Percentiles rank a stretch among this genome's conserved stretches.
Evolutionary conservation across 2,797 vertebrate genomes (phyloP).

Genomic region (Microcaecilia unicolor): DNA sequence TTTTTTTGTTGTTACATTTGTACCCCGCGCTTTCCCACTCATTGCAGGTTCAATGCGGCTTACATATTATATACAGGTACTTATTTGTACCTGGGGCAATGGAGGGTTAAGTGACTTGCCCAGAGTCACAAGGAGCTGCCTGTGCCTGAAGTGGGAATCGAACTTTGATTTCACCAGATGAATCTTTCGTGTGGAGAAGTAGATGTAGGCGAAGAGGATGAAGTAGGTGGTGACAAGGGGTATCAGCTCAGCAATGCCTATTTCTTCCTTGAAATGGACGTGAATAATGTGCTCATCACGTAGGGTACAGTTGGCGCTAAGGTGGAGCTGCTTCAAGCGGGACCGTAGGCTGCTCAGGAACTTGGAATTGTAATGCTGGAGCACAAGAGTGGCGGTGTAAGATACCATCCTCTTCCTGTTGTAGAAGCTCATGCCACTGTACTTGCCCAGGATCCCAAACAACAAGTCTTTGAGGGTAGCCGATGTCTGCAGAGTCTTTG

Average conservation of each 20-base stretch:
- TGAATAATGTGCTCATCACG: slow-evolving; percentile 83
- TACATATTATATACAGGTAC: no score
- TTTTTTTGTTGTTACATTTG: no score
- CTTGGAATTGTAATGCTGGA: slow-evolving; percentile 81
- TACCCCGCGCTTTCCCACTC: no score
- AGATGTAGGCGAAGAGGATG: slow-evolving; percentile 97
- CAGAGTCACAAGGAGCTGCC: no score
- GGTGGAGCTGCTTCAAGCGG: slow-evolving; percentile 81
- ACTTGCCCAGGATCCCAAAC: slow-evolving; percentile 83
- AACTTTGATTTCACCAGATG: slow-evolving; percentile 98
- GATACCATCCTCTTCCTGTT: slow-evolving; percentile 77
- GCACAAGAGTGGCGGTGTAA: slow-evolving; percentile 81
- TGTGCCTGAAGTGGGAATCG: no score
- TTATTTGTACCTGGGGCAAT: no score
- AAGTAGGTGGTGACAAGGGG: slow-evolving; percentile 96
- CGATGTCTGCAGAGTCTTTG: slow-evolving; percentile 90
- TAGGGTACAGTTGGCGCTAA: slow-evolving; percentile 83
- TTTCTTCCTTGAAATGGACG: slow-evolving; percentile 96
- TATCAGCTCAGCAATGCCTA: slow-evolving; percentile 87
- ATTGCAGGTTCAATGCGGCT: no score
- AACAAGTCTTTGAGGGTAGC: slow-evolving; percentile 90
- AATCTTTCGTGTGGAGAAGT: slow-evolving; percentile 96
- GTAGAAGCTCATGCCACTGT: slow-evolving; percentile 81
- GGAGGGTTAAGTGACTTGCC: no score
- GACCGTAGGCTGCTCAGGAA: slow-evolving; percentile 79